Conservation (phyloP, 2,888 invertebrate genomes). For the Asteroscopus sphinx region DNA sequence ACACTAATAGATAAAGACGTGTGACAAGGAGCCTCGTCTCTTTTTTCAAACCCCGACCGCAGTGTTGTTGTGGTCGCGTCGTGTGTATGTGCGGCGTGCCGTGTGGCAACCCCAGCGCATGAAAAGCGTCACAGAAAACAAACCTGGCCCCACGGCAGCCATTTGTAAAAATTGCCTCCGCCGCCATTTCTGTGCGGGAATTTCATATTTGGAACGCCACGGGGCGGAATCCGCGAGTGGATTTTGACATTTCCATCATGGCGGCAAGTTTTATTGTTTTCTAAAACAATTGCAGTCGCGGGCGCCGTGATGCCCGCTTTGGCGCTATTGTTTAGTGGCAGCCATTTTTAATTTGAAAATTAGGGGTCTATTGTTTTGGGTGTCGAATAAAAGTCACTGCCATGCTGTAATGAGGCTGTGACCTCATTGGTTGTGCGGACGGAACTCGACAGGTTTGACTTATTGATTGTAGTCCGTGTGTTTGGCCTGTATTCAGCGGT, state of each 20-base stretch:
- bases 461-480: not conserved
- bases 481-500: not conserved
- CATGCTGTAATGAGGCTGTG: conserved; percentile 57
- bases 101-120: conserved; percentile 55
- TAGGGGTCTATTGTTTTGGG: conserved; percentile 73
- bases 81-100: conserved; percentile 19
- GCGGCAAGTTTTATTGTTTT: conserved; percentile 84
- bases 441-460: not conserved
- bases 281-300: conserved; percentile 79
- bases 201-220: conserved; percentile 87
- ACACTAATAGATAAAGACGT: conserved; percentile 18
- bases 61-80: conserved; percentile 34
- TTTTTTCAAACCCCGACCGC: conserved; percentile 42
- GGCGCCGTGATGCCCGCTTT: conserved; percentile 77
- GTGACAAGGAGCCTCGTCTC: conserved; percentile 2
- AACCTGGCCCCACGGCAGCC: conserved; percentile 84
- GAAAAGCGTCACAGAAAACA: conserved; percentile 70
- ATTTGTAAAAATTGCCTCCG: conserved; percentile 89
- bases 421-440: conserved; percentile 60
- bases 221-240: conserved; percentile 81
- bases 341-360: conserved; percentile 86
- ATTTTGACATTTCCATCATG: conserved; percentile 81
- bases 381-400: conserved; percentile 51
- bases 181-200: conserved; percentile 88
- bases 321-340: conserved; percentile 77